Percentiles rank a stretch among this genome's conserved stretches.
These are phyloP conservation scores for Botrylloides violaceus DNA, from an alignment of 23 tunicate species.

Conservation along the genomic window DNA sequence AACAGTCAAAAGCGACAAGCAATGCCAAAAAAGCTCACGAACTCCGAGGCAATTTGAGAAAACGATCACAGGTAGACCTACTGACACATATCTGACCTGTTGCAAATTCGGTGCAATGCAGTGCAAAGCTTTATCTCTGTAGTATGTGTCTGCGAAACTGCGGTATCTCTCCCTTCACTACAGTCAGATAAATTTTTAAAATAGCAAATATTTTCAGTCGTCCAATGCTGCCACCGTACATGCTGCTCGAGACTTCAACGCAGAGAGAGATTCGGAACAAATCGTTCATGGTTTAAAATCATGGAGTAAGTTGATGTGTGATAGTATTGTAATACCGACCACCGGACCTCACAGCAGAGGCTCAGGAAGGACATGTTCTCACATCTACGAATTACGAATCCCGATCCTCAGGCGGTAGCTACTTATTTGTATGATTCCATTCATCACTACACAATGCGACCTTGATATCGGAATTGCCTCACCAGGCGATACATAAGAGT, in stretches of 20 bases:
- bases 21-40: neutral
- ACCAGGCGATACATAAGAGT: too few relatives aligned
- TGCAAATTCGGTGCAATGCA: neutral
- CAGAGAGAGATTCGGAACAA: constrained; percentile 18
- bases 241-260: constrained; percentile 10
- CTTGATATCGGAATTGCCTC: too few relatives aligned
- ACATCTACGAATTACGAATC: too few relatives aligned
- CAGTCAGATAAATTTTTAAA: neutral
- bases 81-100: neutral
- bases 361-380: too few relatives aligned
- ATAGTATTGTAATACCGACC: too few relatives aligned
- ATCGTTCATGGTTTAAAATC: neutral
- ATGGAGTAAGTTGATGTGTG: constrained; percentile 26
- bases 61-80: constrained; percentile 5
- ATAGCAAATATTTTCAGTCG: neutral
- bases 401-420: too few relatives aligned
- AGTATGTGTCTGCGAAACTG: neutral
- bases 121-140: neutral
- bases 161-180: neutral
- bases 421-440: too few relatives aligned
- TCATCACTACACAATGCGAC: too few relatives aligned
- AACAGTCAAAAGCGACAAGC: neutral
- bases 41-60: neutral
- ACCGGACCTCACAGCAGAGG: too few relatives aligned
- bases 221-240: constrained; percentile 6